These are phyloP conservation scores for Charina bottae DNA, from an alignment of 2,113 vertebrate species.

Conservation along the genomic window DNA sequence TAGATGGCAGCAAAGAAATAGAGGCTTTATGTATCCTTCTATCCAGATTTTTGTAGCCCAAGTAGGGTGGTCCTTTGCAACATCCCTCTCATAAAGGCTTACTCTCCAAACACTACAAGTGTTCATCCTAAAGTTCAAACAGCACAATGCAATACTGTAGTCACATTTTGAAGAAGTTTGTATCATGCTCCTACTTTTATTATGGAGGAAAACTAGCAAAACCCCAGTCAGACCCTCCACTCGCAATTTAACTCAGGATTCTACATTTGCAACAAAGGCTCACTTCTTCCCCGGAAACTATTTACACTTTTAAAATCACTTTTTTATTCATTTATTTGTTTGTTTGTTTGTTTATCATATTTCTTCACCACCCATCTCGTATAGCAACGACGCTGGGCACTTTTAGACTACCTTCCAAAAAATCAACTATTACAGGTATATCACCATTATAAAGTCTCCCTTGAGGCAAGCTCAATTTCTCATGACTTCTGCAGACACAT, in stretches of 20 bases:
- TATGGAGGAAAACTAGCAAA: not conserved
- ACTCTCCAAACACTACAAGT: not conserved
- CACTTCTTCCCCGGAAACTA: not conserved
- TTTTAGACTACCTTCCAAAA: too few relatives aligned
- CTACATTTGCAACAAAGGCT: not conserved
- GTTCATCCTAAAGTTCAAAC: not conserved
- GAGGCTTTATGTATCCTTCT: not conserved
- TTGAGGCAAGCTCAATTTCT: too few relatives aligned
- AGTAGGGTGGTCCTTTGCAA: not conserved
- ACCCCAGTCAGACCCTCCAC: not conserved
- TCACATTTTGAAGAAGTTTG: too few relatives aligned
- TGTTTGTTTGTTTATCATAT: too few relatives aligned
- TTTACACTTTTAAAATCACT: not conserved
- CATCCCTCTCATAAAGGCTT: not conserved
- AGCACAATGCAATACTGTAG: too few relatives aligned
- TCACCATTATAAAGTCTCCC: too few relatives aligned
- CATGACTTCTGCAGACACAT: too few relatives aligned
- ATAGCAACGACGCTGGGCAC: too few relatives aligned
- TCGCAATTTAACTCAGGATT: not conserved
- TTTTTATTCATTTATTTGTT: too few relatives aligned
- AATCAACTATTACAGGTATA: too few relatives aligned
- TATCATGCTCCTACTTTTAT: not conserved
- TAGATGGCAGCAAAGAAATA: not conserved
- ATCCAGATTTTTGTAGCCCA: not conserved
- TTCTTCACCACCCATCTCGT: too few relatives aligned